Conservation (phyloP, 2,113 vertebrate genomes). For the Oreochromis spilurus region DNA sequence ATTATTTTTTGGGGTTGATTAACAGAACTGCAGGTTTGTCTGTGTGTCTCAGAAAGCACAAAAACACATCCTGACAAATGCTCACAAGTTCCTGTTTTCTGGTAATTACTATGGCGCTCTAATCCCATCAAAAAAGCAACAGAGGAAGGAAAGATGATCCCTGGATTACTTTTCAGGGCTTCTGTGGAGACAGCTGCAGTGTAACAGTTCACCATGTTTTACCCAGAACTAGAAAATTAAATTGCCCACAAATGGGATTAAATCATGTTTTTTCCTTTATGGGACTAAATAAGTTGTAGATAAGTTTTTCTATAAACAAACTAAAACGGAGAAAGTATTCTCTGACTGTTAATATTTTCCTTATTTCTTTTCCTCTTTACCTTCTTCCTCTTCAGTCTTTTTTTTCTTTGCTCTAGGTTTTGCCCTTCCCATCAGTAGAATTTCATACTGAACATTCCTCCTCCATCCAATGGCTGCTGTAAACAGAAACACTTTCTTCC, state of each 20-base stretch:
- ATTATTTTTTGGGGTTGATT: not conserved
- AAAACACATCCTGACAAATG: not conserved
- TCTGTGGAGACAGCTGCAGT: constrained; percentile 7
- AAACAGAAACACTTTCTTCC: constrained; percentile 23
- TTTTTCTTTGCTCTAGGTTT: constrained; percentile 1
- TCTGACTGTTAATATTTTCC: not conserved
- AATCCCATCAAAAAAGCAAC: constrained; percentile 19
- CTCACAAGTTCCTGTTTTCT: constrained; percentile 20
- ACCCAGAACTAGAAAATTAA: not conserved
- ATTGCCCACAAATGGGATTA: not conserved
- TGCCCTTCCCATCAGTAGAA: constrained; percentile 35
- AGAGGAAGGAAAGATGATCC: constrained; percentile 30
- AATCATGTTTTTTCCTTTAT: fast-evolving
- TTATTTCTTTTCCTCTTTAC: not conserved
- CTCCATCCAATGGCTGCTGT: constrained; percentile 15
- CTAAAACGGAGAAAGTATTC: not conserved
- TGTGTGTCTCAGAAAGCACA: not conserved
- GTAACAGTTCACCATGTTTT: not conserved
- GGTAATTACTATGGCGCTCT: constrained; percentile 17
- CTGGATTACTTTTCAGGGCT: constrained; percentile 14
- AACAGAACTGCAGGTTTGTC: not conserved
- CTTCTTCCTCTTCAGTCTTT: not conserved
- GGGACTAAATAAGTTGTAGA: not conserved
- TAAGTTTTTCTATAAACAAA: not conserved
- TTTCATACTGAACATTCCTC: not conserved